Evolutionary conservation across 2,888 invertebrate genomes (phyloP), one percentile per base, ranked within the genome.

Genomic region (Drosophila prostipennis): DNA sequence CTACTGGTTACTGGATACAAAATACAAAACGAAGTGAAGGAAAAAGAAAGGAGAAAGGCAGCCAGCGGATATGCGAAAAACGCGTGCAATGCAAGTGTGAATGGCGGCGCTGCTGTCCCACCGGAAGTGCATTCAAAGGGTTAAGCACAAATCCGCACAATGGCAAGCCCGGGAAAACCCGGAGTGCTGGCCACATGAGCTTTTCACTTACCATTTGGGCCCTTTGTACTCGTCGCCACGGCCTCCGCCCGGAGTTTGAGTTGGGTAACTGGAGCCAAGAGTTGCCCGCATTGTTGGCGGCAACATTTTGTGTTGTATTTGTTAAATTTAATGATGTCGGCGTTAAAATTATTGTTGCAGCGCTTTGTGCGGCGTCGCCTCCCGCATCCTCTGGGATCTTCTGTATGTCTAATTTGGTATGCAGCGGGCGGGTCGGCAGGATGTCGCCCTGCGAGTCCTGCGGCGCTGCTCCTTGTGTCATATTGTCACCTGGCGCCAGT

Each of bases 191-290:
- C 67, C 79, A 72, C 60, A 59, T 76, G 73, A 77, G 68, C 72
- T 68, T 82, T 73, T 79, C 77, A 90, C 91, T 91, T 86, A 91
- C 91, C 90, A 86, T 81, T 88, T 89, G 56, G 91, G 91, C 75
- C 91, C 91, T 79, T 87, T 90, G 86, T 90, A 91, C 67, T 87
- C 84, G 29, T 74, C 79, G 42, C 72, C 78, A 45, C 73, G 82
- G 54, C 59, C 61, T 63, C 61, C 59, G 40, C 42, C 34, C 34
- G 55, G 42, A 54, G 61, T 74, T 6, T 26, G 45, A 29, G 37
- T 7, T 14, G 29, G 36, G 7, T 29, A 19, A 49, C 39, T 67
- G 51, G 11, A 76, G 67, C 68, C 53, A 45, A 45, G 40, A 51
- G 43, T 14, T 34, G 55, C 49, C 73, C 59, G 56, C 65, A 68